Percentiles rank a stretch among this genome's conserved stretches.
phyloP scores from a whole-genome alignment of 2,113 vertebrate genomes.

The Hydrochoerus hydrochaeris region DNA sequence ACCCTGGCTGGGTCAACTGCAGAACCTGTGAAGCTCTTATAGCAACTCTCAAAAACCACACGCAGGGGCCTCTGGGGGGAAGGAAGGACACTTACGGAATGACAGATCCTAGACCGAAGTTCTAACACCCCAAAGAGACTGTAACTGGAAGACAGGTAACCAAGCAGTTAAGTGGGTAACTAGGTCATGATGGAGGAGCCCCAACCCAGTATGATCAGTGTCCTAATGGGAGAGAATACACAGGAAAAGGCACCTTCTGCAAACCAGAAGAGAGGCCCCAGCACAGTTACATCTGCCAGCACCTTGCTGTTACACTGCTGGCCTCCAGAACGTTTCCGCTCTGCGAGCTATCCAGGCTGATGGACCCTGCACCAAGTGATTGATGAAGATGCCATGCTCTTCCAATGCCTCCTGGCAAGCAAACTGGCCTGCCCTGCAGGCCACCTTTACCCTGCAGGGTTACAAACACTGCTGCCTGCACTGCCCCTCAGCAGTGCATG shows the following conservation, averaged over 20 bases:
- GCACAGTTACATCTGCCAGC: not conserved
- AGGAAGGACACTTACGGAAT: no score
- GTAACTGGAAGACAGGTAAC: not conserved
- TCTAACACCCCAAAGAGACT: not conserved
- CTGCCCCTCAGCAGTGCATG: fast-evolving
- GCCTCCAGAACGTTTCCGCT: fast-evolving
- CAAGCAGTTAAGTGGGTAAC: not conserved
- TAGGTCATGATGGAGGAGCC: not conserved
- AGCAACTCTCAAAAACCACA: not conserved
- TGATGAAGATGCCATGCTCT: not conserved
- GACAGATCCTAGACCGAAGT: not conserved
- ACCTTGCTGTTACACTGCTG: not conserved
- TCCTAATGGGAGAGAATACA: not conserved
- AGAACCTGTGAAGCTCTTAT: fast-evolving
- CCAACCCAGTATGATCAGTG: fast-evolving
- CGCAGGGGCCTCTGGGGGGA: fast-evolving
- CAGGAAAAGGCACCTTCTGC: no score
- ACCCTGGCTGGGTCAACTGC: fast-evolving
- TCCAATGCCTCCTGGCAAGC: fast-evolving
- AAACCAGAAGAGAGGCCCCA: not conserved
- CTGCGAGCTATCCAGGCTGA: fast-evolving
- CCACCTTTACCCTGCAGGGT: no score
- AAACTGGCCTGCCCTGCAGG: fast-evolving
- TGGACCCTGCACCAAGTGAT: not conserved
- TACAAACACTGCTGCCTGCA: not conserved